These are phyloP conservation scores for Peromyscus attwateri DNA, from an alignment of 2,797 vertebrate genomes.

Conservation along the genomic window DNA sequence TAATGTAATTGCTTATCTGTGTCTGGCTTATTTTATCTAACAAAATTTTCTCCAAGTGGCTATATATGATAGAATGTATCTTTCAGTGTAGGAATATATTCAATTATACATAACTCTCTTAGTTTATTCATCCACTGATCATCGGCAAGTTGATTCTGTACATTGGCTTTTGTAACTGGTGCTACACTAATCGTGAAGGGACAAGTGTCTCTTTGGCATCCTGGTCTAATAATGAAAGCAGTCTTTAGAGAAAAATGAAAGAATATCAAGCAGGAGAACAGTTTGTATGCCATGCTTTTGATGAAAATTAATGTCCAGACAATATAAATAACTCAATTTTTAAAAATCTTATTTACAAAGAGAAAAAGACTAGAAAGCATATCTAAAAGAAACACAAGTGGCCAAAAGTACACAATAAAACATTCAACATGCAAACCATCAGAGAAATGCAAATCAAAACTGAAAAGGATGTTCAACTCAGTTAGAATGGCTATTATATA, in stretches of 20 bases:
- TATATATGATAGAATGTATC: not conserved
- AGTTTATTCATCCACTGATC: not conserved
- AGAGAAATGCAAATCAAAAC: not conserved
- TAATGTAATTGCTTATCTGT: not conserved
- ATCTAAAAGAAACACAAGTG: not conserved
- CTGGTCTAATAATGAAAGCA: not conserved
- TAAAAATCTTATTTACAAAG: not conserved
- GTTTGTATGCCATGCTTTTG: not conserved
- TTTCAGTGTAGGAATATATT: not conserved
- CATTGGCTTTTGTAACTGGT: not conserved
- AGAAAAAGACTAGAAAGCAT: not conserved
- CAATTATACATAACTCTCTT: not conserved
- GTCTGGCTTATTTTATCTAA: not conserved
- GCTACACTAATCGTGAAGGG: too few relatives aligned
- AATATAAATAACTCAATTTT: not conserved
- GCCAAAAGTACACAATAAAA: not conserved
- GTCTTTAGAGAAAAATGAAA: not conserved
- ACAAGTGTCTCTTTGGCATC: not conserved
- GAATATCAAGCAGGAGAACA: not conserved
- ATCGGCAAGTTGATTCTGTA: not conserved
- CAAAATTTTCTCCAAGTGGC: not conserved
- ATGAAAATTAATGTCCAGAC: not conserved
- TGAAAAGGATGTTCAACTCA: not conserved
- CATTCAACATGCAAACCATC: not conserved
- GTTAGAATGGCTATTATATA: not conserved